Percentiles rank a stretch among this genome's conserved stretches.
Conservation (phyloP, 2,888 invertebrate genomes). For the Standfussiana lucernea region DNA sequence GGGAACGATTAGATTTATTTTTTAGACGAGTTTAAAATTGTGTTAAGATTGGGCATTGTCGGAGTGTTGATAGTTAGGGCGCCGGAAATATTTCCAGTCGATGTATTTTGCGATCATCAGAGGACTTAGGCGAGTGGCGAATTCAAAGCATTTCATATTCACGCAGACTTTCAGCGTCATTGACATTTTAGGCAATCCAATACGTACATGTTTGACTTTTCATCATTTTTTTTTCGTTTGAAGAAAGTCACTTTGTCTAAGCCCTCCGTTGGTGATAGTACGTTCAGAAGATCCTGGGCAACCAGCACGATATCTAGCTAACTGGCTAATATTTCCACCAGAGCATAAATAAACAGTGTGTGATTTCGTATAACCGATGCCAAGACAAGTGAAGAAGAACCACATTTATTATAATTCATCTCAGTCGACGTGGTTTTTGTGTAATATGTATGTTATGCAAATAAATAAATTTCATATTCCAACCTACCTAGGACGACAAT, state of each 20-base stretch:
- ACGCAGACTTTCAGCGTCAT: background rate
- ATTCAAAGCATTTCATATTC: background rate
- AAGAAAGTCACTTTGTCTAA: too few relatives aligned
- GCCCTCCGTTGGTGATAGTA: too few relatives aligned
- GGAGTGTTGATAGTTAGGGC: background rate
- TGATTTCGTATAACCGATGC: background rate
- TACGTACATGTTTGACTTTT: background rate
- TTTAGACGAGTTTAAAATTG: constrained; percentile 21
- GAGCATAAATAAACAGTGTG: background rate
- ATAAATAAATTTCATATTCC: too few relatives aligned
- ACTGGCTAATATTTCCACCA: background rate
- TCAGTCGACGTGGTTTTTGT: background rate
- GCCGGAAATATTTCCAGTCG: background rate
- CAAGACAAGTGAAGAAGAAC: background rate
- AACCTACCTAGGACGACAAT: background rate
- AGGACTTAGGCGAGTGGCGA: background rate
- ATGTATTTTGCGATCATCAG: background rate
- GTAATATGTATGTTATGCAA: too few relatives aligned
- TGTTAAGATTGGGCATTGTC: background rate
- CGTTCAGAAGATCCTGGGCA: background rate
- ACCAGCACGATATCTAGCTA: background rate
- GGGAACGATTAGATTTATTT: background rate
- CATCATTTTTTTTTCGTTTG: too few relatives aligned
- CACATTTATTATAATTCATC: background rate
- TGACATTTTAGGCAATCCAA: background rate